Base-by-base conservation (phyloP, 2,113 vertebrate species). In the Hydropotes inermis region DNA sequence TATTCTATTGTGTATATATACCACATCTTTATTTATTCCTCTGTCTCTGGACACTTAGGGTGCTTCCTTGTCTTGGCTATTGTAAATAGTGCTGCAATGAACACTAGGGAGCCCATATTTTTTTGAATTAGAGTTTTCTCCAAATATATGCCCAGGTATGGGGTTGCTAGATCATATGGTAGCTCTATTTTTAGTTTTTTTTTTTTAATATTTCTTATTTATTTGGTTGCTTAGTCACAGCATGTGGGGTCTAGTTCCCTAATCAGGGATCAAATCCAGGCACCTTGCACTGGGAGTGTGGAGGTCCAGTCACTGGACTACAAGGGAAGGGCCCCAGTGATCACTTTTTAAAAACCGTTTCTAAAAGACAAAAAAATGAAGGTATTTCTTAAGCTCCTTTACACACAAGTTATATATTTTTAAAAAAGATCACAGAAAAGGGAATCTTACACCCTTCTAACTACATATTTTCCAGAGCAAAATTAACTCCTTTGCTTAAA, bases 401-500 rank as follows among this genome's bases (percentile, higher is more conserved):
- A 43, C 61, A n/a, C 16, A 54, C 36, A 90, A 95, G 96, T 97
- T 97, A 98, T 84, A 91, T 27, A 3, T 82, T 54, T 54, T 23
- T 82, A 2, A 97, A 96, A 97, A 98, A 97, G 92, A 83, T 95
- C 86, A 61, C 94, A 70, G 82, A 81, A 84, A 90, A 93, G 94
- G 95, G 94, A 98, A 97, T 33, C 87, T 98, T 97, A 98, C 88
- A 87, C 87, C 94, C 70, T 87, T 96, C 95, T 97, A 95, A 95
- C 95, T 97, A 97, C 97, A 96, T 90, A 57, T 96, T 98, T 98
- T 97, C 93, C 6, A 27, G 96, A 97, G 95, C 91, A 98, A 98
- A 98, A 97, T 92, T 93, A 98, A 93, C 89, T 97, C 96, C 95
- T 97, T 95, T 98, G 97, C 97, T 98, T 97, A 98, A 93, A 98